Percentiles rank a stretch among this genome's conserved stretches.
Conservation (phyloP, 2,113 vertebrate genomes). For the Sus scrofa region T2T-Sscrofa CM000824.6:208358001-208358500, state of each 20-base stretch:
- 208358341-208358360: not conserved
- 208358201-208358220: not conserved
- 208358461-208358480: not conserved
- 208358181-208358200: not conserved
- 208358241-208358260: not conserved
- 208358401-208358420: not conserved
- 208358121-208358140: not conserved
- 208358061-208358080: rapidly evolving
- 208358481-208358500: not conserved
- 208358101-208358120: not conserved
- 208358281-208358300: not conserved
- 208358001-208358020: no score
- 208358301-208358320: not conserved
- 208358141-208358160: not conserved
- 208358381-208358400: not conserved
- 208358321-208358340: not conserved
- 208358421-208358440: not conserved
- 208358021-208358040: not conserved
- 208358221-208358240: not conserved
- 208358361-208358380: not conserved
- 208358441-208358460: not conserved
- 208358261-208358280: not conserved
- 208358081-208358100: not conserved
- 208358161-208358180: not conserved
- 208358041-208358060: not conserved